phyloP scores from a whole-genome alignment of 2,888 invertebrate genomes.

The Pelosia muscerda region DNA sequence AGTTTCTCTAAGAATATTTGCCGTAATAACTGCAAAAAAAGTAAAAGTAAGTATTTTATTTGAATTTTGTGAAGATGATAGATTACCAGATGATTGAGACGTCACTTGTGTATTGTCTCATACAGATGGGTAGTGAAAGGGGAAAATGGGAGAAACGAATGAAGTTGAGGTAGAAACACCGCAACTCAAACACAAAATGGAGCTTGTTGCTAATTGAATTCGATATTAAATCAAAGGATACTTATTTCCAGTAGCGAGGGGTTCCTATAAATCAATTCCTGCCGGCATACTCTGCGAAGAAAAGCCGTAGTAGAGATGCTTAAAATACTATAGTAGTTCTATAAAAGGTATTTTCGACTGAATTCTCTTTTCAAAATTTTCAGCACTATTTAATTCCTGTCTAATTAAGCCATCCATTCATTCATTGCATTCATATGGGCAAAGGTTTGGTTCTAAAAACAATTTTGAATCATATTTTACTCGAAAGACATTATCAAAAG shows the following conservation, averaged over 20 bases:
- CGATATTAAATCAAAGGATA: neutral
- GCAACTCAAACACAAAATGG: neutral
- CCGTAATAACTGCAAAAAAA: neutral
- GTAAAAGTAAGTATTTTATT: neutral
- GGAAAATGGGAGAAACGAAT: neutral
- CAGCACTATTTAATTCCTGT: too few species aligned
- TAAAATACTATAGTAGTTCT: too few species aligned
- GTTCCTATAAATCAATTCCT: too few species aligned
- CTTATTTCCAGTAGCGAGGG: too few species aligned
- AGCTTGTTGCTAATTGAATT: neutral
- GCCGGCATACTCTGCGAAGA: too few species aligned
- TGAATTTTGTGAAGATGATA: constrained; percentile 1
- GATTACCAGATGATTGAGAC: neutral
- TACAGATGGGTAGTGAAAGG: neutral
- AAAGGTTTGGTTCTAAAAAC: too few species aligned
- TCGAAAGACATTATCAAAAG: neutral
- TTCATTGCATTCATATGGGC: too few species aligned
- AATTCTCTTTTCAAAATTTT: too few species aligned
- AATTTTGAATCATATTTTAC: neutral
- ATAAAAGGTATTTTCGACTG: too few species aligned
- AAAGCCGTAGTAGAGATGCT: too few species aligned
- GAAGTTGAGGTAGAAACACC: neutral
- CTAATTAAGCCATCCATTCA: too few species aligned
- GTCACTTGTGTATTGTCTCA: neutral
- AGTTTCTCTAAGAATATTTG: neutral